Evolutionary conservation across 2,797 vertebrate genomes (phyloP).

Genomic region (Nyctalus aviator): DNA sequence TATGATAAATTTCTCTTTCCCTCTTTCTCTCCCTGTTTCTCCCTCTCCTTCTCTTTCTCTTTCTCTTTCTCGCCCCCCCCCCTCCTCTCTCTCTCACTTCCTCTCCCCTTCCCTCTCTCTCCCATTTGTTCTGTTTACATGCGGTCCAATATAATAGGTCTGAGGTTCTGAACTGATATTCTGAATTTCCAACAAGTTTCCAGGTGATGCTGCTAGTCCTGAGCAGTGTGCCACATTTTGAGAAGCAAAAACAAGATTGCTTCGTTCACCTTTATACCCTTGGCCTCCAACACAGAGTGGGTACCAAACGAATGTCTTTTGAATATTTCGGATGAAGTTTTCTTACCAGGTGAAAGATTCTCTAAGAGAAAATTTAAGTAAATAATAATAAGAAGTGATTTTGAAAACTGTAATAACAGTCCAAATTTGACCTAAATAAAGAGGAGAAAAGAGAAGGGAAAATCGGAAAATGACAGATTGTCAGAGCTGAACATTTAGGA

Average conservation of each 20-base stretch:
- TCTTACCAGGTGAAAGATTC: background rate
- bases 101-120: background rate
- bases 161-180: background rate
- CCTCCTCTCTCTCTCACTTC: background rate
- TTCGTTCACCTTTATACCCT: background rate
- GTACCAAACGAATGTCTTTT: background rate
- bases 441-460: constrained; percentile 14
- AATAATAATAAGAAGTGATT: background rate
- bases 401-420: background rate
- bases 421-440: constrained; percentile 40
- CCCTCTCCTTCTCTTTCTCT: background rate
- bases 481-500: constrained; percentile 7
- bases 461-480: background rate
- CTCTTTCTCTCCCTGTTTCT: background rate
- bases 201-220: background rate
- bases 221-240: background rate
- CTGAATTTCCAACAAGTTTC: background rate
- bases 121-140: background rate
- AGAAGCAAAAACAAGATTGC: background rate
- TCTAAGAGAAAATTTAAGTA: constrained; percentile 3
- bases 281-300: background rate
- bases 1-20: background rate
- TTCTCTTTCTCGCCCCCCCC: background rate
- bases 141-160: background rate
- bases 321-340: constrained; percentile 35